Percentiles rank a stretch among this genome's conserved stretches.
These are phyloP conservation scores for Aphaenogaster rudis DNA, from an alignment of 1,140 invertebrate genomes.

Conservation along the genomic window DNA sequence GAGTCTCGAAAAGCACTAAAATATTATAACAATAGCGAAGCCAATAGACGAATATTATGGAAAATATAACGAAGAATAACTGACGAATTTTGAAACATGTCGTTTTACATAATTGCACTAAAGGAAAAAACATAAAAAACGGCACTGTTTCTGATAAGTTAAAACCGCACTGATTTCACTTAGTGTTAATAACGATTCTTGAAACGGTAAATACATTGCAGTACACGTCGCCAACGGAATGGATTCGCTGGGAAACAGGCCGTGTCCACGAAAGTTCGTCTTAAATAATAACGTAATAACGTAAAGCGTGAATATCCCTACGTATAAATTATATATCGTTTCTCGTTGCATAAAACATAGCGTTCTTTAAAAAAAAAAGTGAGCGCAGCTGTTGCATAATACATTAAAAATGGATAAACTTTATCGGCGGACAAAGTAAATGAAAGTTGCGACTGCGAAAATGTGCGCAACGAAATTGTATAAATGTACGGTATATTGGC, in stretches of 20 bases:
- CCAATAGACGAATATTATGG: neutral
- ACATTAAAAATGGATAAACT: conserved; percentile 21
- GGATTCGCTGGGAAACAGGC: conserved; percentile 49
- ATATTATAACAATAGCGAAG: conserved; percentile 35
- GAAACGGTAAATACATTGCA: conserved; percentile 65
- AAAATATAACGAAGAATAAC: neutral
- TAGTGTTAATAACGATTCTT: conserved; percentile 61
- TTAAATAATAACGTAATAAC: conserved; percentile 65
- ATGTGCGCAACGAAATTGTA: conserved; percentile 3
- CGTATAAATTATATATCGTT: conserved; percentile 12
- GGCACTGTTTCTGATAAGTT: conserved; percentile 47
- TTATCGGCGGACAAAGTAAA: neutral
- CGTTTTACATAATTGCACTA: conserved; percentile 30
- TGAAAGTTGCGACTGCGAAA: neutral
- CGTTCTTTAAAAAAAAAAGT: conserved; percentile 52
- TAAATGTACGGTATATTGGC: conserved; percentile 6
- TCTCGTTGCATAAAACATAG: conserved; percentile 30
- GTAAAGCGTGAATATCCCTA: conserved; percentile 38
- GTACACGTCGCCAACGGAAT: conserved; percentile 58
- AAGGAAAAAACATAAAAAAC: conserved; percentile 46
- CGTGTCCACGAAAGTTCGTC: conserved; percentile 49
- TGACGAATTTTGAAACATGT: conserved; percentile 4
- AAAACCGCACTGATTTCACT: conserved; percentile 62
- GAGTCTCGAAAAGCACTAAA: conserved; percentile 25
- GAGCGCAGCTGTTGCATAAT: conserved; percentile 53